Evolutionary conservation across 2,888 invertebrate genomes (phyloP), one percentile per base, ranked within the genome.

Genomic region (Loripinus fragilis): DNA sequence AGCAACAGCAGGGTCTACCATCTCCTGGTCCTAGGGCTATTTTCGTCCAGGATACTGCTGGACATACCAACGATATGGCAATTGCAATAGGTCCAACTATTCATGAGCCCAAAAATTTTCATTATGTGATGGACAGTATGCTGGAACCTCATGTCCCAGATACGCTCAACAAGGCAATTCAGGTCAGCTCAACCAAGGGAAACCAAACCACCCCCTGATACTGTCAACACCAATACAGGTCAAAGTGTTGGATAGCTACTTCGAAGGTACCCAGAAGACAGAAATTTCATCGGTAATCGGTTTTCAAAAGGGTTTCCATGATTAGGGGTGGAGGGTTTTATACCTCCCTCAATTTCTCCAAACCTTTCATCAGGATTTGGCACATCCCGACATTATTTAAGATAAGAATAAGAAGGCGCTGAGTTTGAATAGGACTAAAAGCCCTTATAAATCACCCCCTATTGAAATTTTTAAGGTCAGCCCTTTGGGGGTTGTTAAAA

Each of bases 401-500:
- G 33, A 52, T 28, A 74, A 78, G 35, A 28, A 81, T 12, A 23
- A 60, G 28, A 71, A 74, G 50, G 80, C 72, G 42, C n/a, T 74
- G 30, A 1, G 23, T n/a, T 25, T 25, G 35, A 48, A 50, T n/a
- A 45, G 75, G 33, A 73, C 74, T 25, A 45, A 68, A 12, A 70
- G 72, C 3, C 79, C 83, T 5, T 77, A 74, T 60, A 7, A 48
- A 10, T 8, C 35, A 8, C 74, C 70, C 1, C 78, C 80, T 15
- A 66, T 81, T 15, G n/a, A 48, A 3, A 60, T 78, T n/a, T 80
- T 76, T 35, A 52, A 81, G 3, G 71, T 50, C 17, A 76, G 78
- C 33, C 80, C 80, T 0, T 41, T 81, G 30, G 83, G 80, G 0
- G 60, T 83, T 0, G 74, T 77, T 52, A 77, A 84, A 83, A 68